A percentile compares a stretch with the other conserved stretches of the same genome.
These are phyloP conservation scores for Brenthis ino DNA, from an alignment of 2,888 invertebrate genomes.

Conservation along the genomic window DNA sequence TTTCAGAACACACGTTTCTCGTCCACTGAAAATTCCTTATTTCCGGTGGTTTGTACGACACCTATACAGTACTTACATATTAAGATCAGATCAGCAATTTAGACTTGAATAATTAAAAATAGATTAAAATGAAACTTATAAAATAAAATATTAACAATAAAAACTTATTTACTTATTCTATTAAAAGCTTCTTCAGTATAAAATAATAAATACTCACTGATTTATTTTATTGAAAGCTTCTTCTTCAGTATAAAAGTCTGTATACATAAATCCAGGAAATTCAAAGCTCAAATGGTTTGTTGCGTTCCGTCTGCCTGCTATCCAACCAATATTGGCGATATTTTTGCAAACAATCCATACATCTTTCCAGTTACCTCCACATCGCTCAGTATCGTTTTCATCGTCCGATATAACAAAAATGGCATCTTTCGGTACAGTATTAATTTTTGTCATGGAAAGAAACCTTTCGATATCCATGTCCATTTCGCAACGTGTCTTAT, in stretches of 20 bases:
- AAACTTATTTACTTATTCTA: conserved; percentile 69
- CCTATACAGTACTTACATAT: too few species aligned
- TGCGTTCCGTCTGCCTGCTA: conserved; percentile 53
- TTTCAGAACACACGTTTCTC: too few species aligned
- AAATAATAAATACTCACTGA: conserved; percentile 62
- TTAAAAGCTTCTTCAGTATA: conserved; percentile 55
- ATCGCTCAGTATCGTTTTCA: conserved; percentile 39
- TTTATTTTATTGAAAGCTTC: conserved; percentile 64
- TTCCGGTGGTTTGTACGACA: too few species aligned
- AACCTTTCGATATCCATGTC: conserved; percentile 57
- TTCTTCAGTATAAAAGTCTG: conserved; percentile 56
- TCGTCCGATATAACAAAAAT: conserved; percentile 50
- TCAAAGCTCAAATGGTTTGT: conserved; percentile 57
- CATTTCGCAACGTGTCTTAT: conserved; percentile 33
- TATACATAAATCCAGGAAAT: conserved; percentile 65
- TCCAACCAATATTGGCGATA: conserved; percentile 59
- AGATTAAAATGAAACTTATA: not conserved
- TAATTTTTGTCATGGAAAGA: conserved; percentile 47
- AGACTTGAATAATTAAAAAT: too few species aligned
- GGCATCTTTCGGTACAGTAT: conserved; percentile 44
- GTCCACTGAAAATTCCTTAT: too few species aligned
- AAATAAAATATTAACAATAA: conserved; percentile 39
- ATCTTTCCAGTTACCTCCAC: conserved; percentile 39
- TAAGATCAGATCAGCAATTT: too few species aligned
- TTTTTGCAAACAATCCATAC: conserved; percentile 63